A percentile compares a stretch with the other conserved stretches of the same genome.
Evolutionary conservation across 2,888 invertebrate species (phyloP).

Genomic region (Danaus chrysippus): DNA sequence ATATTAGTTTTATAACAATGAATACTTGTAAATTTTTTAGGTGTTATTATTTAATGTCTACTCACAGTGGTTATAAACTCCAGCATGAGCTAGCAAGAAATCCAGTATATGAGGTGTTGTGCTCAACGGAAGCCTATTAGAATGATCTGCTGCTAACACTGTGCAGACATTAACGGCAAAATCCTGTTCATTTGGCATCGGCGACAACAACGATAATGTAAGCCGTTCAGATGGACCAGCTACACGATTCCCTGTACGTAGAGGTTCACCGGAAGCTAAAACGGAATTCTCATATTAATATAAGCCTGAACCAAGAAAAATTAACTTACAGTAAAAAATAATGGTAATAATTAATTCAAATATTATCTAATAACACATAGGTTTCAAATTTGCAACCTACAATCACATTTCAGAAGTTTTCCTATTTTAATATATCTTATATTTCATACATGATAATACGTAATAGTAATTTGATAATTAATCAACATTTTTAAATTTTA

Average conservation of each 20-base stretch:
- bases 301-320: too few species aligned
- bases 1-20: too few species aligned
- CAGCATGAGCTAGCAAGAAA: constrained; percentile 94
- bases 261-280: constrained; percentile 65
- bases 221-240: constrained; percentile 85
- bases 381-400: too few species aligned
- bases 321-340: too few species aligned
- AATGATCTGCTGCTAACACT: constrained; percentile 95
- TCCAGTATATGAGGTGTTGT: constrained; percentile 93
- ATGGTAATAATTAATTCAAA: too few species aligned
- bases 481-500: constrained; percentile 20
- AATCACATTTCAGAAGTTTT: too few species aligned
- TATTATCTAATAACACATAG: too few species aligned
- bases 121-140: constrained; percentile 90
- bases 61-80: constrained; percentile 93
- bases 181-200: constrained; percentile 98
- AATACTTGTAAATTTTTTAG: too few species aligned
- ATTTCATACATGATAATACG: too few species aligned
- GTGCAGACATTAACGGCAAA: constrained; percentile 99
- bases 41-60: constrained; percentile 31
- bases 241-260: constrained; percentile 49
- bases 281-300: constrained; percentile 19
- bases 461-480: too few species aligned
- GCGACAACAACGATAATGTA: constrained; percentile 94
- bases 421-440: too few species aligned